These are phyloP conservation scores for Ellobius talpinus DNA, from an alignment of 2,113 vertebrate species.

Conservation along the genomic window DNA sequence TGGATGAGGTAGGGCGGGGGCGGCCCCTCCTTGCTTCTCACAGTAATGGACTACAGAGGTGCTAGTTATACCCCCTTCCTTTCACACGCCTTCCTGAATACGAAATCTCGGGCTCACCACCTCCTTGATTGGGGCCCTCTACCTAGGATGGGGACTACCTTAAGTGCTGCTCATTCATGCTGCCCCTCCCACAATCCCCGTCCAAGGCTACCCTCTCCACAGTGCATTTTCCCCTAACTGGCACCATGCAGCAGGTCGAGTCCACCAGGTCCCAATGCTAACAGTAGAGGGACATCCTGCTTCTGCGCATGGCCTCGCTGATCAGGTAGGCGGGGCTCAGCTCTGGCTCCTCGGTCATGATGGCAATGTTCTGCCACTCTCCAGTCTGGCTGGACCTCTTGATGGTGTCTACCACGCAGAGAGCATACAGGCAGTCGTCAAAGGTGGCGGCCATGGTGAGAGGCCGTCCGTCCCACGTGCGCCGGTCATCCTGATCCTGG, in stretches of 20 bases:
- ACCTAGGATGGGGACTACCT: neutral
- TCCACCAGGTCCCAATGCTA: slow-evolving; percentile 80
- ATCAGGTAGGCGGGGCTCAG: slow-evolving; percentile 97
- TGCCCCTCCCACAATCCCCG: neutral
- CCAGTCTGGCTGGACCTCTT: slow-evolving; percentile 97
- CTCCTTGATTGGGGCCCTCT: neutral
- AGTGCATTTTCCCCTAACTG: neutral
- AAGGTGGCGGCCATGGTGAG: slow-evolving; percentile 99
- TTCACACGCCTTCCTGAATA: neutral
- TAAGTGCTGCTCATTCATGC: no score
- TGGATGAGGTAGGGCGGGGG: neutral
- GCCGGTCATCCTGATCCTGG: slow-evolving; percentile 96
- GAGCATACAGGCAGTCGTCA: slow-evolving; percentile 97
- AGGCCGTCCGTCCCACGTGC: slow-evolving; percentile 97
- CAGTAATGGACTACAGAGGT: neutral
- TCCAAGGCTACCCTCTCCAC: neutral
- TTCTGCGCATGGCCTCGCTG: slow-evolving; percentile 98
- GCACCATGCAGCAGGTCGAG: neutral
- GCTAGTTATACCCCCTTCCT: neutral
- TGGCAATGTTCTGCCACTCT: slow-evolving; percentile 98
- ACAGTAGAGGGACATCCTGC: slow-evolving; percentile 98
- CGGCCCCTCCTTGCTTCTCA: slow-evolving; percentile 28
- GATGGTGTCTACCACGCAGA: slow-evolving; percentile 98
- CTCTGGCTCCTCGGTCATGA: slow-evolving; percentile 98
- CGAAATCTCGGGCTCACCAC: neutral